Evolutionary conservation across 2,113 vertebrate genomes (phyloP), one percentile per base, ranked within the genome.

Genomic region (Arenaria interpres): DNA sequence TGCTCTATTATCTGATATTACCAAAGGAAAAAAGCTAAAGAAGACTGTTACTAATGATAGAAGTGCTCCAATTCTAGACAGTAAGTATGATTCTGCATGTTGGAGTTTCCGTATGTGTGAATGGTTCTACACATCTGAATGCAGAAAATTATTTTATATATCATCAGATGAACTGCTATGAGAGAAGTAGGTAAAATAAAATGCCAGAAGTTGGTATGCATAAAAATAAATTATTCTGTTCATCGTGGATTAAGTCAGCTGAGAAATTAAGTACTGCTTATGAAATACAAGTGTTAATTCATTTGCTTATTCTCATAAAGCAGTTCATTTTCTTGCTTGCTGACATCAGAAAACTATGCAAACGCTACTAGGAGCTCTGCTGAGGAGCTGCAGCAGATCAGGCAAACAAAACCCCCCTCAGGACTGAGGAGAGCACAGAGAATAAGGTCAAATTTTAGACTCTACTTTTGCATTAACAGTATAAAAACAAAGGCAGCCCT

Each of bases 1-100:
- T 66, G 99, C 99, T 77, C 98, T 99, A 17, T 89, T 99, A 64
- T 97, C 98, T 6, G 99, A 99, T 92, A 99, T 99, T 92, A 75
- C 15, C 94, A 99, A 99, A 98, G 99, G 99, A 45, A 53, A 99
- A 91, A 98, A 96, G 73, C 98, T 99, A 28, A 99, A 99, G 98
- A 99, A 99, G 96, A 48, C 99, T 3, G 99, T 99, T 57, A 99
- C 99, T 93, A 99, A 99, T 98, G 99, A 99, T 97, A 98, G 99
- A 96, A 99, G 99, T 72, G 98, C 91, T 30, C 99, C 99, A 0
- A 2, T 98, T 57, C 20, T 99, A n/a, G 99, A 99, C 75, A 99
- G 99, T 99, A 98, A 99, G 99, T 98, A 41, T 43, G 35, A 68
- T 66, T 74, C 69, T 93, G 33, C 32, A 19, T 37, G 48, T 53